Conservation (phyloP, 2,113 vertebrate genomes). For the Catharus fuscescens region DNA sequence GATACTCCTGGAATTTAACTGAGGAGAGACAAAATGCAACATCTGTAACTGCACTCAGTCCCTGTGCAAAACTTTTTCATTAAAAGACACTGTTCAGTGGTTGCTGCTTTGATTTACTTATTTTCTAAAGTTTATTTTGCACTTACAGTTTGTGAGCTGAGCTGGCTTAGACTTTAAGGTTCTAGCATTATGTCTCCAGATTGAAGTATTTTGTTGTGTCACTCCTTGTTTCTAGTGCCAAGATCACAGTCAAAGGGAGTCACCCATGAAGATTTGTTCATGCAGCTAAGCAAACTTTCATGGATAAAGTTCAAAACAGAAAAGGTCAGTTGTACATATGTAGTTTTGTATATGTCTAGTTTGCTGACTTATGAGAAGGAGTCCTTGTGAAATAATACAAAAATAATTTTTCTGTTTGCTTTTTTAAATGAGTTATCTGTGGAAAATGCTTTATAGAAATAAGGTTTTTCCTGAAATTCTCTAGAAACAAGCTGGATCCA, state of each 20-base stretch:
- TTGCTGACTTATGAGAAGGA: background rate
- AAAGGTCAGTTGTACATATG: background rate
- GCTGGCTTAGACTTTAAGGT: background rate
- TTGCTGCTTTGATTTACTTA: background rate
- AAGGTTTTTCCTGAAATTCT: background rate
- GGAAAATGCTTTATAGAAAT: background rate
- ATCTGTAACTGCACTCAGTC: background rate
- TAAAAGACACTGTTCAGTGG: background rate
- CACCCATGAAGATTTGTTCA: background rate
- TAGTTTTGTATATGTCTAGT: background rate
- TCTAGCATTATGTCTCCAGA: background rate
- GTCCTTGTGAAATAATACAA: background rate
- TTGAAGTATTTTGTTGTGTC: background rate
- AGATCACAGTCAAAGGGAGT: background rate
- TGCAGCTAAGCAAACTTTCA: background rate
- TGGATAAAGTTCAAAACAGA: background rate
- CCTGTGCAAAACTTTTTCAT: background rate
- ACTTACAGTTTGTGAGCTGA: background rate
- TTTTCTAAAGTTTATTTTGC: background rate
- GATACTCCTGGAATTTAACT: background rate
- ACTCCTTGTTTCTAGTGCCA: background rate
- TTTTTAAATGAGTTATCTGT: background rate
- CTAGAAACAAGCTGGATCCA: background rate
- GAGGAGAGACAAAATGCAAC: background rate
- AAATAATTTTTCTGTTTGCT: background rate